Percentiles rank a stretch among this genome's conserved stretches.
These are phyloP conservation scores for Chydorus sphaericus DNA, from an alignment of 2,888 invertebrate genomes.

Conservation along the genomic window DNA sequence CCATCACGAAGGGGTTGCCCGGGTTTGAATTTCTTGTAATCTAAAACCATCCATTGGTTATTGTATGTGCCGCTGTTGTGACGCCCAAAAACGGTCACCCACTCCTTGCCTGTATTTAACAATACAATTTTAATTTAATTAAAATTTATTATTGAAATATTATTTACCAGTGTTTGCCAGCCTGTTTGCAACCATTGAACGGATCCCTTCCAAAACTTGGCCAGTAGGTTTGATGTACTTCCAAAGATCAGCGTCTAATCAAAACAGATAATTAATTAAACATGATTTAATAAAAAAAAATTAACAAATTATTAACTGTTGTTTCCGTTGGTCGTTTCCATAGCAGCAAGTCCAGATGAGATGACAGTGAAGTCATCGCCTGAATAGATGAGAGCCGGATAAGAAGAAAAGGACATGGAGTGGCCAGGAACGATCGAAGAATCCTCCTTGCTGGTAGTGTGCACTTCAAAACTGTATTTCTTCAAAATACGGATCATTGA, in stretches of 20 bases:
- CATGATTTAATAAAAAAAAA: not conserved
- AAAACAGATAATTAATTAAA: not conserved
- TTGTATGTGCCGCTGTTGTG: constrained; percentile 68
- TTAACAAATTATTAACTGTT: constrained; percentile 31
- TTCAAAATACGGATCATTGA: constrained; percentile 73
- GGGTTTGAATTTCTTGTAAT: constrained; percentile 47
- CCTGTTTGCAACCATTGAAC: constrained; percentile 69
- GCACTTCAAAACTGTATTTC: constrained; percentile 65
- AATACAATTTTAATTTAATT: not conserved
- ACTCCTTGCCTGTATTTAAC: constrained; percentile 34
- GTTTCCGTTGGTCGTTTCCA: constrained; percentile 64
- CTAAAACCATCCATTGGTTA: constrained; percentile 74
- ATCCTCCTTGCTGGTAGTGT: constrained; percentile 33
- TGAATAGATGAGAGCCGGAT: constrained; percentile 65
- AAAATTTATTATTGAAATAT: not conserved
- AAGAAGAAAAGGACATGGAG: constrained; percentile 61
- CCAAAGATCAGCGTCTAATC: constrained; percentile 44
- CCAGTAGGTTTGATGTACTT: constrained; percentile 46
- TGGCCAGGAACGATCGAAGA: constrained; percentile 43
- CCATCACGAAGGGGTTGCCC: constrained; percentile 19
- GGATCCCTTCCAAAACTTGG: constrained; percentile 51
- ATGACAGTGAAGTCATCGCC: constrained; percentile 69
- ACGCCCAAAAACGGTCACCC: constrained; percentile 51
- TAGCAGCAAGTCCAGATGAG: constrained; percentile 45
- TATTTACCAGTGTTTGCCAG: constrained; percentile 45